Percentiles rank a stretch among this genome's conserved stretches.
These are phyloP conservation scores for Triplophysa yarkandensis DNA, from an alignment of 2,797 vertebrate genomes.

Conservation along the genomic window DNA sequence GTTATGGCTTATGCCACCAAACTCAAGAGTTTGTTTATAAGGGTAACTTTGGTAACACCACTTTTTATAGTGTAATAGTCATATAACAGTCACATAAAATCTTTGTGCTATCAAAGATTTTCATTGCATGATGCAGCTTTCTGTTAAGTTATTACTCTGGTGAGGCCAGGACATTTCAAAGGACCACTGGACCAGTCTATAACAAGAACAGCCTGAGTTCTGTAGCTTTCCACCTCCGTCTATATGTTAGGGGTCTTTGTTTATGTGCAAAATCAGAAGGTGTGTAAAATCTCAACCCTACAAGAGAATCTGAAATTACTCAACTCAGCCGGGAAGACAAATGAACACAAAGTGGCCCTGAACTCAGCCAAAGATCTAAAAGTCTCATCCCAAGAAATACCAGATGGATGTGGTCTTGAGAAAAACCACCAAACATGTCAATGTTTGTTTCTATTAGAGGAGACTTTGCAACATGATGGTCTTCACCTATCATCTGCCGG, in stretches of 20 bases:
- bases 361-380: constrained; percentile 10
- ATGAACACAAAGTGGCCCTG: background rate
- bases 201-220: constrained; percentile 1
- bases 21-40: no score
- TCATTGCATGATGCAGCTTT: no score
- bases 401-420: background rate
- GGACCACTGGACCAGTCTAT: no score
- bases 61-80: no score
- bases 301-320: constrained; percentile 4
- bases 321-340: background rate
- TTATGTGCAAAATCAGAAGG: constrained; percentile 9
- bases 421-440: constrained; percentile 7
- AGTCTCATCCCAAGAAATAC: constrained; percentile 7
- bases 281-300: background rate
- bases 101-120: no score
- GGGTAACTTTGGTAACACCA: no score
- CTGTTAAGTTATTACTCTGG: no score
- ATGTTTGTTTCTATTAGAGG: background rate
- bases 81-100: no score
- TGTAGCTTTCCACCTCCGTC: constrained; percentile 8
- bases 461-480: background rate
- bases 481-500: background rate
- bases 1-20: no score
- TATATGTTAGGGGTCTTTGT: background rate
- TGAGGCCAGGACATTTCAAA: no score